Evolutionary conservation across 2,113 vertebrate genomes (phyloP), one percentile per base, ranked within the genome.

Genomic region (Vidua chalybeata): DNA sequence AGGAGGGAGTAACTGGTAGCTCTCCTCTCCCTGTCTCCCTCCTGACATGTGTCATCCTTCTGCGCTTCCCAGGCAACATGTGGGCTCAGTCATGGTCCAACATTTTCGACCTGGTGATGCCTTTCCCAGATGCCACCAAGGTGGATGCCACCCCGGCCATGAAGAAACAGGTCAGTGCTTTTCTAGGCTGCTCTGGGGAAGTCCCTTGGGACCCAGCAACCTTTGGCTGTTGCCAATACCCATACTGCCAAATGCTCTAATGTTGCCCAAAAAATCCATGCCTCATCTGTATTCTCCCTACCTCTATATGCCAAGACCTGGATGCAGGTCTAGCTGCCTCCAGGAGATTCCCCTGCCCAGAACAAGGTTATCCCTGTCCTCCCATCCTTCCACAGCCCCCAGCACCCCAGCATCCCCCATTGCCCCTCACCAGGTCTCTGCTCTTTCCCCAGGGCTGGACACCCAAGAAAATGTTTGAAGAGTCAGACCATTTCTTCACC

Each of bases 21-120:
- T 61, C 49, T 67, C 73, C 41, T 88, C 62, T 91, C 28, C 54
- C 26, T 88, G 37, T 56, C 11, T 64, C 59, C 7, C 33, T 75
- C 56, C 63, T 68, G 26, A 59, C 35, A 3, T 9, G 9, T 8
- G 2, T 62, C 13, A 2, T 75, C 11, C 45, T 78, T 71, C 45
- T 81, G 66, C 5, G 6, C 74, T 93, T 95, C 96, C 85, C 92
- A 99, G 99, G 99, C 45, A 99, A 99, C 98, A 99, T 99, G 99
- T 99, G 99, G 99, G 99, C 99, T 5, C 99, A 99, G 95, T 99
- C 98, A 2, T 99, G 99, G 99, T 99, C 99, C 76, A 99, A 98
- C 67, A 98, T 99, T 93, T 99, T 99, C 84, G 98, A 99, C 46
- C 91, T 99, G 90, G 98, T 98, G 68, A 96, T 97, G 2, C 99